phyloP scores from a whole-genome alignment of 2,113 vertebrate species.

The Melanerpes formicivorus region DNA sequence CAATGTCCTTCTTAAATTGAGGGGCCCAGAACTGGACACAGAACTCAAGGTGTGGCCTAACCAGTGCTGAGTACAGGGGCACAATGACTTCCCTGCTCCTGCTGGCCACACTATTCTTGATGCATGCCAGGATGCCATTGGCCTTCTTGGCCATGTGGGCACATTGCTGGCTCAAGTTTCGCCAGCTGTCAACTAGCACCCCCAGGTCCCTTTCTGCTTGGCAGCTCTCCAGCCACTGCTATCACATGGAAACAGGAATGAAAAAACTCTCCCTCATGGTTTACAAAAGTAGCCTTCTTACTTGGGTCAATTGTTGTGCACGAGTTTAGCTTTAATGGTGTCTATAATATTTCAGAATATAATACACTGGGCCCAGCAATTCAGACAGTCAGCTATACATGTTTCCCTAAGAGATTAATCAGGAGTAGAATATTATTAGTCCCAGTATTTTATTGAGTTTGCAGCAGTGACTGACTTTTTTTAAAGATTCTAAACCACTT shows the following conservation, averaged over 20 bases:
- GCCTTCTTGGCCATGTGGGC: too few relatives aligned
- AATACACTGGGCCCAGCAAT: neutral
- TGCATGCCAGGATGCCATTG: too few relatives aligned
- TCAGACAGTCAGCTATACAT: neutral
- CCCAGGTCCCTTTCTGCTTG: too few relatives aligned
- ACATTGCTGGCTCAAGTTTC: too few relatives aligned
- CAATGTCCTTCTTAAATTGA: too few relatives aligned
- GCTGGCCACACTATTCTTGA: too few relatives aligned
- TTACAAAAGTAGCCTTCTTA: neutral
- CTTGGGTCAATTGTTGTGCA: neutral
- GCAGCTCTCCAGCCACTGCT: neutral
- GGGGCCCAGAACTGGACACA: too few relatives aligned
- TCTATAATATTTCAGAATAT: neutral
- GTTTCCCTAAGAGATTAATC: neutral
- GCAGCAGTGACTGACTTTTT: neutral
- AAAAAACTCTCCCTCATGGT: neutral
- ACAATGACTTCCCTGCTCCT: too few relatives aligned
- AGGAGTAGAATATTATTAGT: neutral
- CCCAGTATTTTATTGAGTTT: neutral
- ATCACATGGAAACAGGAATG: neutral
- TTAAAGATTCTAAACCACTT: neutral
- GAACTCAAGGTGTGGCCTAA: too few relatives aligned
- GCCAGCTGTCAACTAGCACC: too few relatives aligned
- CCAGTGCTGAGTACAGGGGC: too few relatives aligned
- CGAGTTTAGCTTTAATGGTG: neutral